phyloP scores from a whole-genome alignment of 2,888 invertebrate genomes.

The Leistus spinibarbis region DNA sequence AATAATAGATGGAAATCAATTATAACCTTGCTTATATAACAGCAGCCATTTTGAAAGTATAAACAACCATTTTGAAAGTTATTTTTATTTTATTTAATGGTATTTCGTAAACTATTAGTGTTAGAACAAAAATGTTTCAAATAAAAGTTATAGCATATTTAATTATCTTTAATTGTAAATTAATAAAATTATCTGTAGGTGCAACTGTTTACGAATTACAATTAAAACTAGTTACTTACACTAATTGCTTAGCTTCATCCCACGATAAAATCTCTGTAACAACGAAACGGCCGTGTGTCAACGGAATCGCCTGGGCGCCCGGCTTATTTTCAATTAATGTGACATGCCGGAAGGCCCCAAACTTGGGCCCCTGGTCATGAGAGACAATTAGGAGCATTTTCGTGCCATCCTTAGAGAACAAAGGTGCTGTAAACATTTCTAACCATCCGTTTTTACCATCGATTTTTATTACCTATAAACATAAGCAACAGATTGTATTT shows the following conservation, averaged over 20 bases:
- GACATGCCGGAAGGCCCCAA: constrained; percentile 70
- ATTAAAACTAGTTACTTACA: constrained; percentile 62
- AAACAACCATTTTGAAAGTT: no score
- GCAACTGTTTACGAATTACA: no score
- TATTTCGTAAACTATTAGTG: no score
- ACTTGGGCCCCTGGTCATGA: constrained; percentile 63
- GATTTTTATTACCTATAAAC: constrained; percentile 45
- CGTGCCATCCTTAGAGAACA: constrained; percentile 70
- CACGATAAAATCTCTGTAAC: constrained; percentile 77
- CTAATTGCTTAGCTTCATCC: constrained; percentile 67
- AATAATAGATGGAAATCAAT: not conserved
- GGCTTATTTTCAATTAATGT: constrained; percentile 61
- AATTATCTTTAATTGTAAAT: no score
- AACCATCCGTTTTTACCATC: constrained; percentile 73
- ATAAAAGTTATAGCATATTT: no score
- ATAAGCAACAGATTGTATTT: not conserved
- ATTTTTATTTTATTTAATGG: no score
- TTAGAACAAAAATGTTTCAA: no score
- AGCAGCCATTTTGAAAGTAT: not conserved
- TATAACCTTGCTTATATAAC: not conserved
- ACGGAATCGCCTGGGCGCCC: constrained; percentile 52
- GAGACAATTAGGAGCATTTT: constrained; percentile 77
- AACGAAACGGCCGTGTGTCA: constrained; percentile 70
- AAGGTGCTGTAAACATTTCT: constrained; percentile 74
- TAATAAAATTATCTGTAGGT: no score